Percentiles rank a stretch among this genome's conserved stretches.
These are phyloP conservation scores for Polypterus bichir DNA, from an alignment of 2,113 vertebrate species.

Conservation along the genomic window DNA sequence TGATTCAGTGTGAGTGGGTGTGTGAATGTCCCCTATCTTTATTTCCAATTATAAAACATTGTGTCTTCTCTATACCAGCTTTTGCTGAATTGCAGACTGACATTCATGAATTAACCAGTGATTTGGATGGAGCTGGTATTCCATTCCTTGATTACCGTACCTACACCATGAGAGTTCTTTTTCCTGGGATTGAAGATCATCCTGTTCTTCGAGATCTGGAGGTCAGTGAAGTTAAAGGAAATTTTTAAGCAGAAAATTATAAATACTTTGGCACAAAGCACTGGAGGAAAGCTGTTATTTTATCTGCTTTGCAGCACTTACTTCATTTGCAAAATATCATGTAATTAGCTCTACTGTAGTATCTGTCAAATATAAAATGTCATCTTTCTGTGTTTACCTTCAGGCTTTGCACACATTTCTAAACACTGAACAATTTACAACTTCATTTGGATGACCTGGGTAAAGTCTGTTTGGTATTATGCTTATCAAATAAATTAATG, in stretches of 20 bases:
- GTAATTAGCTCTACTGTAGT: background rate
- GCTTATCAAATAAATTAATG: constrained; percentile 33
- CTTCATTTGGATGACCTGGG: background rate
- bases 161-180: constrained; percentile 94
- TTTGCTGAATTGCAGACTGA: constrained; percentile 96
- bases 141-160: constrained; percentile 91
- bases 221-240: constrained; percentile 41
- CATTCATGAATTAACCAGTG: constrained; percentile 89
- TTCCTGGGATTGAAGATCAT: constrained; percentile 93
- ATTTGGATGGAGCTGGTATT: constrained; percentile 87
- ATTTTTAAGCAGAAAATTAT: too few species aligned
- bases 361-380: constrained; percentile 25
- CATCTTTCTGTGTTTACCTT: constrained; percentile 24
- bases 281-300: too few species aligned
- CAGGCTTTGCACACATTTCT: constrained; percentile 28
- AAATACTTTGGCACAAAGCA: too few species aligned
- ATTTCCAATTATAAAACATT: background rate
- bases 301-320: too few species aligned
- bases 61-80: constrained; percentile 42
- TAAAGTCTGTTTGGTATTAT: constrained; percentile 6
- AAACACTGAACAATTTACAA: constrained; percentile 24
- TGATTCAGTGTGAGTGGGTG: too few species aligned
- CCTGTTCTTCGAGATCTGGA: constrained; percentile 88
- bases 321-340: too few species aligned
- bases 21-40: too few species aligned